Evolutionary conservation across 2,888 invertebrate species (phyloP), one percentile per base, ranked within the genome.

Genomic region (Apamea crenata): DNA sequence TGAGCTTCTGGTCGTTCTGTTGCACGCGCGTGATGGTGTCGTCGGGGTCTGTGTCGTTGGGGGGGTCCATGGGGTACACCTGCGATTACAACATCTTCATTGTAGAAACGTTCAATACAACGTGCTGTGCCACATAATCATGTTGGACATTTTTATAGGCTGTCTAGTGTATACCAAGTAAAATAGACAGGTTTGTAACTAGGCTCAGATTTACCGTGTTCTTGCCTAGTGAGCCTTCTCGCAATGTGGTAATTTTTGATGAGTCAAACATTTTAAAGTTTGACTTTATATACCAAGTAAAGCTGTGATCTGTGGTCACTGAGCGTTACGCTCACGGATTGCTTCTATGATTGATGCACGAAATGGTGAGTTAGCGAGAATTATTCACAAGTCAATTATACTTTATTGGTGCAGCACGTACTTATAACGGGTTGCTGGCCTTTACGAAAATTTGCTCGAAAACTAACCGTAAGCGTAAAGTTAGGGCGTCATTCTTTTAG

Each of bases 11-110:
- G 97, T 99, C 99, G 95, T 99, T 99, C 88, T 99, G 98, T 93
- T 98, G 98, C 87, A 99, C 98, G 95, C 98, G 98, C 95, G 98
- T 98, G 92, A 99, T 98, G 87, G 99, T 99, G 88, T 98, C 98
- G 85, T 99, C 99, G 59, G 99, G 98, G 95, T 99, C 99, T 85
- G 99, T 99, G 94, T 98, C 98, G 96, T 99, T 99, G 89, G 99
- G 99, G 85, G 99, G 99, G 95, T 99, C 99, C 95, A 98, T 98
- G 29, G 99, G 99, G 94, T 98, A 98, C 90, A 98, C 97, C 96
- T 96, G 92, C 0, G 91, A 90, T 0, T 21, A n/a, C 29, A 63
- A 59, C 32, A 47, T 29, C 6, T 3, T 25, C 44, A 25, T 10
- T 40, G 21, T 53, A 36, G 0, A 18, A 50, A 16, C 21, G 10